phyloP scores from a whole-genome alignment of 2,113 vertebrate species.

The Brachypteracias leptosomus region DNA sequence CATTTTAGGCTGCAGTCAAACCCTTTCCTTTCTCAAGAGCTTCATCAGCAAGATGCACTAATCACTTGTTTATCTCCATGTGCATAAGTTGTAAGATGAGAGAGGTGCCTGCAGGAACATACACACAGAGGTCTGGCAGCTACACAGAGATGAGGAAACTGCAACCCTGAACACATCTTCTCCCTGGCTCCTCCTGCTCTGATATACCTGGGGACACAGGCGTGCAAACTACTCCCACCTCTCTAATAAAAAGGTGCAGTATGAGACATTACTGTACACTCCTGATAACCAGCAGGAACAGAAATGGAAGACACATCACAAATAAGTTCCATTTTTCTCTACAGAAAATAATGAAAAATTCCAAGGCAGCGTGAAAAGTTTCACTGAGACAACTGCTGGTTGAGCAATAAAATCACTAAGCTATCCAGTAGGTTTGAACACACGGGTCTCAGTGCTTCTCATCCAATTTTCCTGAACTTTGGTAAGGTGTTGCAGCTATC shows the following conservation, averaged over 20 bases:
- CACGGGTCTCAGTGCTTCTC: not conserved
- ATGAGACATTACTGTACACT: not conserved
- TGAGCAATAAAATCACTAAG: not conserved
- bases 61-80: not conserved
- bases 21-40: not conserved
- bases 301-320: not conserved
- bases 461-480: conserved; percentile 54
- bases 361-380: not conserved
- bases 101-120: not conserved
- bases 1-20: not conserved
- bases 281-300: not conserved
- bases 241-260: not conserved
- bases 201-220: not conserved
- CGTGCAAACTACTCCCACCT: not conserved
- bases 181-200: not conserved
- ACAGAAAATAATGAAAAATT: not conserved
- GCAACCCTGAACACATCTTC: not conserved
- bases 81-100: not conserved
- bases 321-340: not conserved
- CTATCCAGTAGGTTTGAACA: not conserved
- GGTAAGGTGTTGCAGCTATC: not conserved
- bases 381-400: not conserved
- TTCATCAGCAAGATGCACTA: not conserved
- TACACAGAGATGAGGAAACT: not conserved
- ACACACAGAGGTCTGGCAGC: not conserved